Base-by-base conservation (phyloP, 2,113 vertebrate genomes). In the Baryphthengus martii region DNA sequence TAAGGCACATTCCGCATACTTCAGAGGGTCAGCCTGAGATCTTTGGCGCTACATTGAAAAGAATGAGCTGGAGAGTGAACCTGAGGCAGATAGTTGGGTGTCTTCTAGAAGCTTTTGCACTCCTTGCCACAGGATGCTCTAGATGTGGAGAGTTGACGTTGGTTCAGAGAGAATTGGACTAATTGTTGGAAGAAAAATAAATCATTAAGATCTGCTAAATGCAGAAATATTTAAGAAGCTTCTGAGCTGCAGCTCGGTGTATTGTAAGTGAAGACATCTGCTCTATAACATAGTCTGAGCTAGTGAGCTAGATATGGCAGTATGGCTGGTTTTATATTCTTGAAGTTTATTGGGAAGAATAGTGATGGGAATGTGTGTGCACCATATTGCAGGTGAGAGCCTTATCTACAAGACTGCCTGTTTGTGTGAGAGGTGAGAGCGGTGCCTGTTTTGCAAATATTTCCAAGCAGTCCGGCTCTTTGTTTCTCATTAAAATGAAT, bases 401-500 rank as follows among this genome's bases (percentile, higher is more conserved):
- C 61, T 73, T 45, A 12, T 40, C 80, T 90, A 19, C 29, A 45
- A 31, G n/a, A 44, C 55, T 90, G 17, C 44, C 56, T 91, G n/a
- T 26, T 7, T 68, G 40, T 87, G 73, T 77, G 83, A 56, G 49
- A 63, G 37, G 31, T 2, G 42, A 84, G 35, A 77, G 37, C 17
- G 6, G 29, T 66, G 14, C 7, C 35, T 63, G 53, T 23, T 90
- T 15, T 53, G 67, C 55, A 88, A 92, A 77, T 20, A 35, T 56
- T 83, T 85, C 55, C n/a, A 21, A 94, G 67, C 21, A 76, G 6
- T 33, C 7, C 0, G 0, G 3, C 44, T 72, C 71, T 80, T 90
- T 85, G 76, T 76, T 89, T 79, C 62, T 70, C 50, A 21, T 58
- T 80, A 53, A 63, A 71, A 17, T 26, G 50, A 75, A 85, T 84